Evolutionary conservation across 2,888 invertebrate species (phyloP), one percentile per base, ranked within the genome.

Genomic region (Catocala fraxini): DNA sequence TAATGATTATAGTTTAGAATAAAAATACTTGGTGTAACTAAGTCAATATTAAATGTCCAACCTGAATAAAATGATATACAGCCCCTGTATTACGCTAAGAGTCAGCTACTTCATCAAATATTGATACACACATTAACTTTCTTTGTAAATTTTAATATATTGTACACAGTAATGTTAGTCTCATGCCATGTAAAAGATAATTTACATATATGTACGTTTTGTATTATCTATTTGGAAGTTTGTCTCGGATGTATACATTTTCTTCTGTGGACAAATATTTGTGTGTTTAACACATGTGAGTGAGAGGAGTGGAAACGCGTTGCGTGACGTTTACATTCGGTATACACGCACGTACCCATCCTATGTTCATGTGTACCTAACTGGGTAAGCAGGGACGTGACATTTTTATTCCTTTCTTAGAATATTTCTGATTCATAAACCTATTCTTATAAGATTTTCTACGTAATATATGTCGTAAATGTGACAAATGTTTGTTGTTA

Each of bases 191-290:
- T 46, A 13, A 11, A 9, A 51, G 15, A 25, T 15, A 51, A 60
- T 74, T 55, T 53, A 57, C 49, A 25, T 48, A 53, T 33, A 54
- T 33, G 35, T 59, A 51, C 34, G 48, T 46, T 35, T 6, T 34
- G 39, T 59, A 53, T 58, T 63, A 63, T 66, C 42, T 69, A 56
- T 51, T 47, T 71, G 49, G 49, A 65, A 68, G 75, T 60, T 47
- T 71, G 57, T 65, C 63, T 59, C 58, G 58, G 70, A 57, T 61
- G 75, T 74, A 71, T 73, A 79, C 75, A 68, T 73, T 69, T 79
- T 77, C 71, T 79, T 77, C 71, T 70, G 52, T 62, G 52, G 52
- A 63, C 68, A 65, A 83, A 84, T 83, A 81, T 86, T 86, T 81
- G 71, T 56, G 66, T 59, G 59, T 54, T 70, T 79, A 80, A 82